phyloP scores from a whole-genome alignment of 2,113 vertebrate species.

The Grantiella picta region DNA sequence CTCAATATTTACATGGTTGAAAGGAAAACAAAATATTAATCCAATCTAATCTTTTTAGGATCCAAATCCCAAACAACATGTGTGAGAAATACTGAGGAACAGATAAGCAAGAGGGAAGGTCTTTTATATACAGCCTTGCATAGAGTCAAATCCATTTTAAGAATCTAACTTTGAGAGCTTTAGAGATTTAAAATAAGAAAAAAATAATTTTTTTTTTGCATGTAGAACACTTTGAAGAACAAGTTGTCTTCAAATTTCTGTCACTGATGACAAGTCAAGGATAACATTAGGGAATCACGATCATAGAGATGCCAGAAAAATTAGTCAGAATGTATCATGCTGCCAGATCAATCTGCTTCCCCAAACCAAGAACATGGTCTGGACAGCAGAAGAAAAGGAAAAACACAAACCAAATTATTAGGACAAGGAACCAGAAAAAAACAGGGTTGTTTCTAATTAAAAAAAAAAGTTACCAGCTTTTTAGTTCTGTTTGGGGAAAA shows the following conservation, averaged over 20 bases:
- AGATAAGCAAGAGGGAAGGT: slow-evolving; percentile 11
- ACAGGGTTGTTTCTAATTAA: background rate
- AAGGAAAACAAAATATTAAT: slow-evolving; percentile 62
- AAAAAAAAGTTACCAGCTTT: background rate
- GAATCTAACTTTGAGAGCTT: background rate
- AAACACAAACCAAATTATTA: background rate
- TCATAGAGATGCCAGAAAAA: slow-evolving; percentile 52
- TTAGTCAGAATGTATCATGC: background rate
- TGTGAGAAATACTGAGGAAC: slow-evolving; percentile 14
- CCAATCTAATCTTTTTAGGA: slow-evolving; percentile 35
- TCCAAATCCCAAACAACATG: slow-evolving; percentile 36
- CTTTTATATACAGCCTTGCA: background rate
- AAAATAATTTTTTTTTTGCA: background rate
- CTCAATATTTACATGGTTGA: slow-evolving; percentile 49
- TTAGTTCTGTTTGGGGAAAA: background rate
- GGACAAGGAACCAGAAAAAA: background rate
- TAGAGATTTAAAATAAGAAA: background rate
- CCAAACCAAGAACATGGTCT: background rate
- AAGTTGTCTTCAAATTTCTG: slow-evolving; percentile 47
- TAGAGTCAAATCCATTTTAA: slow-evolving; percentile 3
- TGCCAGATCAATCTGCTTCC: slow-evolving; percentile 47
- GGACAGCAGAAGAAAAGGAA: background rate
- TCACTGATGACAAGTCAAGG: slow-evolving; percentile 10
- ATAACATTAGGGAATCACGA: slow-evolving; percentile 32
- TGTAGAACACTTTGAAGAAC: slow-evolving; percentile 32